Evolutionary conservation across 2,888 invertebrate genomes (phyloP).

Genomic region (Adela reaumurella): DNA sequence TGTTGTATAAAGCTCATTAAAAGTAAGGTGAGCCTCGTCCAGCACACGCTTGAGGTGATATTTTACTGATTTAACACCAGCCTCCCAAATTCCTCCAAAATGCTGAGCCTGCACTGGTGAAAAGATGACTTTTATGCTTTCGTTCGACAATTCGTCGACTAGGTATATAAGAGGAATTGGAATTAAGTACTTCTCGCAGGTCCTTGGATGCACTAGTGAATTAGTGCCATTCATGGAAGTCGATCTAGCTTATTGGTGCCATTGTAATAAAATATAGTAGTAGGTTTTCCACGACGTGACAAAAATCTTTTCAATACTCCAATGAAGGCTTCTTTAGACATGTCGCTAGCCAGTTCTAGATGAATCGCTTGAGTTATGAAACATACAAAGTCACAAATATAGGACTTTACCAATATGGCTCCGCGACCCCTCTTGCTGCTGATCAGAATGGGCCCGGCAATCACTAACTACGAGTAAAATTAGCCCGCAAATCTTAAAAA

Average conservation of each 20-base stretch:
- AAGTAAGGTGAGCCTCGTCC: too few species aligned
- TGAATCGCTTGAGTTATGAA: slow-evolving; percentile 15
- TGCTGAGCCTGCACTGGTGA: slow-evolving; percentile 15
- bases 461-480: too few species aligned
- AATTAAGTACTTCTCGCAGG: slow-evolving; percentile 11
- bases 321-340: slow-evolving; percentile 15
- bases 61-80: too few species aligned
- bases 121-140: slow-evolving; percentile 15
- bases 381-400: slow-evolving; percentile 14
- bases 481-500: too few species aligned
- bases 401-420: slow-evolving; percentile 10
- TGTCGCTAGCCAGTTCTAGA: slow-evolving; percentile 15
- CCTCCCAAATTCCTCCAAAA: too few species aligned
- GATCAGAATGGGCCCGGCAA: slow-evolving; percentile 5
- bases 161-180: slow-evolving; percentile 5
- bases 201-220: slow-evolving; percentile 16
- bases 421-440: slow-evolving; percentile 9
- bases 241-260: too few species aligned
- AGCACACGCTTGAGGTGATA: too few species aligned
- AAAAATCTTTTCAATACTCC: slow-evolving; percentile 15
- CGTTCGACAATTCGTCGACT: slow-evolving; percentile 13
- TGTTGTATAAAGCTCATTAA: too few species aligned
- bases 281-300: slow-evolving; percentile 16
- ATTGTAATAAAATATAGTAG: slow-evolving; percentile 17
- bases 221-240: too few species aligned